phyloP scores from a whole-genome alignment of 2,113 vertebrate genomes.

The Ochotona curzoniae region DNA sequence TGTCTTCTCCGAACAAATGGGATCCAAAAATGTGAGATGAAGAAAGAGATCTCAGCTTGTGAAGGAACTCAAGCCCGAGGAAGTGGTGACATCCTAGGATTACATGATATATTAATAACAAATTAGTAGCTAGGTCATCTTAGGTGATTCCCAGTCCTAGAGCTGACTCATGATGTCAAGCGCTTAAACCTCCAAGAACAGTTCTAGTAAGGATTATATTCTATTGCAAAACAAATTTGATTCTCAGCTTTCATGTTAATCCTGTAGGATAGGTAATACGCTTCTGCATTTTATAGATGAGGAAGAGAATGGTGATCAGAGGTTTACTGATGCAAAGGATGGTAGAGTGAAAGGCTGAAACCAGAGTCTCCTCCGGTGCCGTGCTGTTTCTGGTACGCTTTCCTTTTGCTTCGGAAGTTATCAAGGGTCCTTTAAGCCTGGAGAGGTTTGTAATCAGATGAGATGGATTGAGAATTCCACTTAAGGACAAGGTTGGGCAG shows the following conservation, averaged over 20 bases:
- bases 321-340: neutral
- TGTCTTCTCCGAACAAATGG: neutral
- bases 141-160: neutral
- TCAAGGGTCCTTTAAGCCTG: slow-evolving; percentile 1
- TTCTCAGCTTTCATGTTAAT: neutral
- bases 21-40: slow-evolving; percentile 17
- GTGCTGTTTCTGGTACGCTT: neutral
- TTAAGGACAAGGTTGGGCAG: neutral
- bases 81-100: neutral
- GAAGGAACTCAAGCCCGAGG: neutral
- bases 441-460: neutral
- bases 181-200: neutral
- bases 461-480: neutral
- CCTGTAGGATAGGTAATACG: neutral
- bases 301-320: neutral
- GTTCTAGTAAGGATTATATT: slow-evolving; percentile 1
- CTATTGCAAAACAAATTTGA: slow-evolving; percentile 12
- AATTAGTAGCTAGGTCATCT: neutral
- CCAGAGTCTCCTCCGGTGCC: neutral
- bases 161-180: neutral
- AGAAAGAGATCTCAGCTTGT: slow-evolving; percentile 1
- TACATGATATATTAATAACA: slow-evolving; percentile 19
- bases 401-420: neutral
- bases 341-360: neutral
- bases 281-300: neutral